phyloP scores from a whole-genome alignment of 2,797 vertebrate genomes.

The Periophthalmus magnuspinnatus region DNA sequence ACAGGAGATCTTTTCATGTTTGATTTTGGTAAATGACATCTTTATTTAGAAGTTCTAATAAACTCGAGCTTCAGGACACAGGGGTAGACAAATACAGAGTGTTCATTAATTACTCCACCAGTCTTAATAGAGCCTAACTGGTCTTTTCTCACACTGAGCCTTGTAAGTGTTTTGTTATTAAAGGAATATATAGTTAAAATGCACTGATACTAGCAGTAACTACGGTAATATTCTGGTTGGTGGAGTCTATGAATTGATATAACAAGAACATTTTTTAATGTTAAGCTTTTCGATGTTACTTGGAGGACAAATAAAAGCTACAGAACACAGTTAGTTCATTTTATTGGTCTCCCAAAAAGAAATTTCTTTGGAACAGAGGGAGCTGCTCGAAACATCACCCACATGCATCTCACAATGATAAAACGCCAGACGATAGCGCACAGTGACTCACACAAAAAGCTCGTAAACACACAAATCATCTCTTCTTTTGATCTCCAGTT shows the following conservation, averaged over 20 bases:
- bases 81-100: background rate
- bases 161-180: too few species aligned
- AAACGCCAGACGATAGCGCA: background rate
- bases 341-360: background rate
- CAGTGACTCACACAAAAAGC: background rate
- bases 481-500: background rate
- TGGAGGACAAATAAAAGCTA: too few species aligned
- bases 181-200: too few species aligned
- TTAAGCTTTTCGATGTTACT: too few species aligned
- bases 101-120: background rate
- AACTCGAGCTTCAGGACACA: background rate
- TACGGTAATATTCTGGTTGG: too few species aligned
- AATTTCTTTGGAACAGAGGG: background rate
- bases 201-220: too few species aligned
- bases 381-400: background rate
- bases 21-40: conserved; percentile 14
- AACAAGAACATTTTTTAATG: too few species aligned
- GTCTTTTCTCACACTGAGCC: too few species aligned
- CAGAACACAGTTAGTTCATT: background rate
- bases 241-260: too few species aligned
- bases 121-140: too few species aligned
- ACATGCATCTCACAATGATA: background rate
- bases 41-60: conserved; percentile 29
- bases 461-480: background rate
- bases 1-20: background rate